phyloP scores from a whole-genome alignment of 2,888 invertebrate genomes.

The Congeria kusceri region DNA sequence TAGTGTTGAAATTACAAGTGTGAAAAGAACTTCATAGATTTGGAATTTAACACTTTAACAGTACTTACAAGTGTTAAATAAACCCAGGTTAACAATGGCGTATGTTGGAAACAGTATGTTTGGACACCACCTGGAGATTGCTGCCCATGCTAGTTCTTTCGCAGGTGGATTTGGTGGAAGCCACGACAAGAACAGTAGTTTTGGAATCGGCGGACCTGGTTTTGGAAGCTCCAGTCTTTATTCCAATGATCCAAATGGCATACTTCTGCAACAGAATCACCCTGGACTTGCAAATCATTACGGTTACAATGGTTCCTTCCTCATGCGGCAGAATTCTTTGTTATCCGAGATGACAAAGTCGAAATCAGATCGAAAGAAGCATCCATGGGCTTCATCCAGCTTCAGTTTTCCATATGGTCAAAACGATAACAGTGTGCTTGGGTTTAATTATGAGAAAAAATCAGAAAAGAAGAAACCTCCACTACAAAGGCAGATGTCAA shows the following conservation, averaged over 20 bases:
- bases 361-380: constrained; percentile 38
- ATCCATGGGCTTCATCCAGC: constrained; percentile 44
- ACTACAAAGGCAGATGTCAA: constrained; percentile 17
- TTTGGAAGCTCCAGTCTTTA: background rate
- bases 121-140: constrained; percentile 46
- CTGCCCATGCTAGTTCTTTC: constrained; percentile 1
- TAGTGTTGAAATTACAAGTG: no score
- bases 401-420: constrained; percentile 41
- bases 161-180: constrained; percentile 24
- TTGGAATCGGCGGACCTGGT: background rate
- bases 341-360: constrained; percentile 60
- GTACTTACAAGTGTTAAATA: background rate
- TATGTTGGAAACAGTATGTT: constrained; percentile 60
- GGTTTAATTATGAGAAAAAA: constrained; percentile 41
- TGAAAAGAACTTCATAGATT: no score
- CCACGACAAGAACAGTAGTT: constrained; percentile 2
- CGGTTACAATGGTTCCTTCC: constrained; percentile 21
- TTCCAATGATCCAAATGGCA: constrained; percentile 13
- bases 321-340: constrained; percentile 52
- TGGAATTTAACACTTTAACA: no score
- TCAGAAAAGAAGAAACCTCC: constrained; percentile 34
- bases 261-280: constrained; percentile 13
- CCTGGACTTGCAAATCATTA: constrained; percentile 6
- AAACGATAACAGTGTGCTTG: constrained; percentile 25
- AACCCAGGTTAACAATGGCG: constrained; percentile 23